phyloP scores from a whole-genome alignment of 2,113 vertebrate species.

The cattle (Bos taurus) region ARS-UCD2.0 NC_037343.1:77357501-77358000 shows the following conservation, averaged over 20 bases:
- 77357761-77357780: background rate
- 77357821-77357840: background rate
- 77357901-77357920: background rate
- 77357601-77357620: background rate
- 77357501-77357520: background rate
- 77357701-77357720: accelerated
- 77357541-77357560: background rate
- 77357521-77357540: accelerated
- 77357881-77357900: background rate
- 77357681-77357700: background rate
- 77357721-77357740: background rate
- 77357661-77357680: background rate
- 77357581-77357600: background rate
- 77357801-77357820: background rate
- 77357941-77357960: background rate
- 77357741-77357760: background rate
- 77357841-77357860: background rate
- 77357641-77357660: background rate
- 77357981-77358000: background rate
- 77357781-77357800: background rate
- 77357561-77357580: background rate
- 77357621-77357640: background rate
- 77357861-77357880: accelerated
- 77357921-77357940: background rate
- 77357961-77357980: background rate